Conservation (phyloP, 2,797 vertebrate genomes). For the Cyclopterus lumpus region DNA sequence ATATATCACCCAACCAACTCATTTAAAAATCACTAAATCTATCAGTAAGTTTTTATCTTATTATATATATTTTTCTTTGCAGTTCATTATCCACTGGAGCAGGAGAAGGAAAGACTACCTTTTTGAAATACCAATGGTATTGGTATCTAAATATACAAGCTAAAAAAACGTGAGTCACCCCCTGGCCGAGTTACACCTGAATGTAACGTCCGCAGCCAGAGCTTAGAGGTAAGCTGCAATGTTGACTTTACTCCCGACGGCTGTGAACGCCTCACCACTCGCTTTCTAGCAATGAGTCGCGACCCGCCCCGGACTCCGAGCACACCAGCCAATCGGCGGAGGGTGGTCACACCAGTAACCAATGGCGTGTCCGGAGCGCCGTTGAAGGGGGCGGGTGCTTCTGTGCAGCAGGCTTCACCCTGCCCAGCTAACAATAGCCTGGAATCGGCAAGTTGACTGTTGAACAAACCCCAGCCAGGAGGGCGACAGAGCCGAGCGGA, state of each 20-base stretch:
- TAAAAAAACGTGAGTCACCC: background rate
- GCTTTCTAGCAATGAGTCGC: background rate
- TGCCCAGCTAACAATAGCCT: slow-evolving; percentile 78
- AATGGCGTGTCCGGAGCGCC: slow-evolving; percentile 48
- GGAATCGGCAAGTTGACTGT: slow-evolving; percentile 71
- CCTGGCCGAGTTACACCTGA: background rate
- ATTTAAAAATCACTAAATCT: background rate
- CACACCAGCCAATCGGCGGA: slow-evolving; percentile 48
- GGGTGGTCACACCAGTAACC: slow-evolving; percentile 28
- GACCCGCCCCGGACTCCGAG: slow-evolving; percentile 48
- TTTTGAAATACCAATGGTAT: background rate
- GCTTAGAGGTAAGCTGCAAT: fast-evolving
- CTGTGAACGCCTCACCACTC: slow-evolving; percentile 30
- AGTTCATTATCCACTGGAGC: background rate
- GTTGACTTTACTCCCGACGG: background rate
- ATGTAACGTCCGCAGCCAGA: background rate
- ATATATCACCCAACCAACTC: background rate
- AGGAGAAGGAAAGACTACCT: background rate
- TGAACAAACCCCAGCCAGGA: slow-evolving; percentile 48
- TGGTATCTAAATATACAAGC: background rate
- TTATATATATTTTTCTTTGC: background rate
- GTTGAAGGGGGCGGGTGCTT: slow-evolving; percentile 61
- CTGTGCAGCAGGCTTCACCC: slow-evolving; percentile 69
- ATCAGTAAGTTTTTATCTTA: background rate
- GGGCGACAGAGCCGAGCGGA: slow-evolving; percentile 46